Evolutionary conservation across 2,113 vertebrate species (phyloP).

Genomic region (Scomber colias): DNA sequence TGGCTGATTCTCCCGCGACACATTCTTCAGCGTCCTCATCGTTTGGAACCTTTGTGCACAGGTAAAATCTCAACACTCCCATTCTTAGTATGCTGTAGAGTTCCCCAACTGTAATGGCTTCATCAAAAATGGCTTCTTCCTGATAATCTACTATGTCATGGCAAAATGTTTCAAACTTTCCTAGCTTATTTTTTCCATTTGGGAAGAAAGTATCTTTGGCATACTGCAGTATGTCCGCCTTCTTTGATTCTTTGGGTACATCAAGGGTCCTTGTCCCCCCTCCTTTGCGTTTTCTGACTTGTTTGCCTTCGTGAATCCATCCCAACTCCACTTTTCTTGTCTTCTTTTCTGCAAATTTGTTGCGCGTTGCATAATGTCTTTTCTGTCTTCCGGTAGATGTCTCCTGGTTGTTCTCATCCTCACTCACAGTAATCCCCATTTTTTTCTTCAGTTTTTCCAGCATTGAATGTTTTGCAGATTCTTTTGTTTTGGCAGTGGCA

Average conservation of each 20-base stretch:
- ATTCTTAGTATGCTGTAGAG: conserved; percentile 28
- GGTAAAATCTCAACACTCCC: conserved; percentile 36
- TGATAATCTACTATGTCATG: conserved; percentile 50
- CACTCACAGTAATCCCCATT: too few relatives aligned
- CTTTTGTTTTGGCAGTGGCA: too few relatives aligned
- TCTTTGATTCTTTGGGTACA: conserved; percentile 45
- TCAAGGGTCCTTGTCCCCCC: conserved; percentile 23
- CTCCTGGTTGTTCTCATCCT: too few relatives aligned
- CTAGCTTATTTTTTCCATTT: conserved; percentile 10
- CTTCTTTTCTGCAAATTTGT: too few relatives aligned
- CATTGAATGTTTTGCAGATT: too few relatives aligned
- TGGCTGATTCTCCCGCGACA: too few relatives aligned
- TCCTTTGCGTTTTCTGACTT: neutral
- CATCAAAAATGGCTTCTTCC: conserved; percentile 38
- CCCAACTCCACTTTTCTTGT: too few relatives aligned
- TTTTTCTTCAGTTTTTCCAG: too few relatives aligned
- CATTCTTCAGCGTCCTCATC: conserved; percentile 13
- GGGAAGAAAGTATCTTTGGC: conserved; percentile 44
- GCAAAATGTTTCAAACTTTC: conserved; percentile 22
- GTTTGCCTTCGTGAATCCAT: neutral
- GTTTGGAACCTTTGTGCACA: conserved; percentile 6
- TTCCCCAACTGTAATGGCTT: conserved; percentile 38
- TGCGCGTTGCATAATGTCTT: too few relatives aligned
- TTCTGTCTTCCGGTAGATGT: too few relatives aligned
- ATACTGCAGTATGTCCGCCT: neutral